Percentiles rank a stretch among this genome's conserved stretches.
Evolutionary conservation across 2,888 invertebrate genomes (phyloP).

Genomic region (Andrena marginata): DNA sequence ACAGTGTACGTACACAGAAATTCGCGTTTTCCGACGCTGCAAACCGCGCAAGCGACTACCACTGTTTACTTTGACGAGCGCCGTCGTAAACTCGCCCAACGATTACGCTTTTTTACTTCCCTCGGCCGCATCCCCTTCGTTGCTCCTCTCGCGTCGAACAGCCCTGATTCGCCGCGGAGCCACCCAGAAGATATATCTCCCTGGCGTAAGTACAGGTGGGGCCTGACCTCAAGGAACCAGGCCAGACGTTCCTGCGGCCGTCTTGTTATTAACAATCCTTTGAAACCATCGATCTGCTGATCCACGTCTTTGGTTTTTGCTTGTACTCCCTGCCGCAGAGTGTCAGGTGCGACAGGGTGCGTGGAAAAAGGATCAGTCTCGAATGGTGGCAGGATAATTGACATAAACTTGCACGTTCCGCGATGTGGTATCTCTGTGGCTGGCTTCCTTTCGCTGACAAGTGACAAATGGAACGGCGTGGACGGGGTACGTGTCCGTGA

Average conservation of each 20-base stretch:
- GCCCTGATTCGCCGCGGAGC: slow-evolving; percentile 1
- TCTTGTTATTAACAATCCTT: slow-evolving; percentile 16
- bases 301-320: neutral
- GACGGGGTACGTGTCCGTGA: slow-evolving; percentile 28
- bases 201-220: slow-evolving; percentile 18
- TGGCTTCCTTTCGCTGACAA: neutral
- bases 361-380: neutral
- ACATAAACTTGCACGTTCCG: neutral
- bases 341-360: no score
- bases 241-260: slow-evolving; percentile 24
- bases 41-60: slow-evolving; percentile 41
- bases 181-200: slow-evolving; percentile 1
- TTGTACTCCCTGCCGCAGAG: neutral
- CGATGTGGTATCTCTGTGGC: neutral
- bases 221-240: slow-evolving; percentile 15
- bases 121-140: neutral
- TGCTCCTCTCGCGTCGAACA: neutral
- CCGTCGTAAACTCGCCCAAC: slow-evolving; percentile 72
- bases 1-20: slow-evolving; percentile 36
- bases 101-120: slow-evolving; percentile 59
- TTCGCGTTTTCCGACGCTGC: slow-evolving; percentile 57
- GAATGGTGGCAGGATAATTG: neutral
- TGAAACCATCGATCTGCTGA: slow-evolving; percentile 1
- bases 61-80: slow-evolving; percentile 77
- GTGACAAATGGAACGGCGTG: slow-evolving; percentile 29